Base-by-base conservation (phyloP, 2,113 vertebrate genomes). In the Drymodes brunneopygia region DNA sequence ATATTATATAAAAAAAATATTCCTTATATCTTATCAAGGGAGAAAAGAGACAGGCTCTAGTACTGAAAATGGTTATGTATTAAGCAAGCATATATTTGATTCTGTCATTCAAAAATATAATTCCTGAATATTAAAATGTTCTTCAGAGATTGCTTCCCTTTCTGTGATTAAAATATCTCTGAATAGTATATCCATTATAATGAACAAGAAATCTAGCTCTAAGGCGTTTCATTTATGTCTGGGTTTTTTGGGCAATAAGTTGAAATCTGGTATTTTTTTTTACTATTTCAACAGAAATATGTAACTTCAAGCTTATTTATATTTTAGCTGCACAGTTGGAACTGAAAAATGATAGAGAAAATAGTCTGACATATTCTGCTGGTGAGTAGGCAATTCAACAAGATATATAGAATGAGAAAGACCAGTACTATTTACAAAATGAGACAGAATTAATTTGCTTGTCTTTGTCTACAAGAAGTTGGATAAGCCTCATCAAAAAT, bases 1-100 rank as follows among this genome's bases (percentile, higher is more conserved):
- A 96, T 93, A 56, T 78, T 88, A 36, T 71, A 88, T 84, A 92
- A 94, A 97, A 86, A 91, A 71, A 82, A 86, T 92, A 82, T 77
- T 91, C n/a, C 15, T 94, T 91, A 69, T 81, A 78, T 66, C 86
- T 92, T 67, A 70, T 42, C 29, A 53, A n/a, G 38, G 58, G 22
- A 90, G 69, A 54, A 84, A 81, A 42, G 42, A 89, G 3, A 47
- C 40, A 85, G 69, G 31, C n/a, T 47, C 11, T 83, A 64, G 45
- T 10, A 74, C 25, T 71, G 57, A 79, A 51, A 95, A 86, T 36
- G 14, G 7, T 3, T 38, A 12, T n/a, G 2, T 33, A 9, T 56
- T 94, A 84, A 35, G 6, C 31, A 61, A 84, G 17, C 11, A 36
- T 11, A 25, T 54, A 75, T 92, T 87, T 92, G 15, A 48, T 24